Conservation (phyloP, 2,113 vertebrate genomes). For the Scophthalmus maximus region DNA sequence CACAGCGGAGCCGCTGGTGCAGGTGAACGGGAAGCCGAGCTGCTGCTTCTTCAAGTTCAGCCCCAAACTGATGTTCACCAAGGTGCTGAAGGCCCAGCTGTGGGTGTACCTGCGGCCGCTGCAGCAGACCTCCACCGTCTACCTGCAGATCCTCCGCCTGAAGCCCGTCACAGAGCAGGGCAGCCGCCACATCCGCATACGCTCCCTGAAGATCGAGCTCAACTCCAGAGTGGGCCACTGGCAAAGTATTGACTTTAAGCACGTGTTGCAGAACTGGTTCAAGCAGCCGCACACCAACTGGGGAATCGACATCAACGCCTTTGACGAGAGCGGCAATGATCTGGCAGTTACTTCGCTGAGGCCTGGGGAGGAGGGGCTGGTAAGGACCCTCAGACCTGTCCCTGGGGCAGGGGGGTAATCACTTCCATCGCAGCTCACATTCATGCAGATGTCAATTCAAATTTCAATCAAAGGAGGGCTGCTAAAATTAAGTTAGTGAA, state of each 20-base stretch:
- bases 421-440: slow-evolving; percentile 22
- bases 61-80: slow-evolving; percentile 98
- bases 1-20: slow-evolving; percentile 93
- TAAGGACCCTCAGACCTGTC: slow-evolving; percentile 86
- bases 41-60: slow-evolving; percentile 99
- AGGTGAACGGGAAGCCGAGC: slow-evolving; percentile 94
- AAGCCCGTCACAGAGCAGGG: slow-evolving; percentile 95
- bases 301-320: slow-evolving; percentile 99
- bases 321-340: slow-evolving; percentile 96
- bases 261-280: slow-evolving; percentile 99
- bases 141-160: slow-evolving; percentile 96
- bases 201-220: slow-evolving; percentile 96
- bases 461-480: slow-evolving; percentile 14
- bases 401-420: slow-evolving; percentile 14
- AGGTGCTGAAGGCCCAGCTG: slow-evolving; percentile 97
- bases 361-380: slow-evolving; percentile 97
- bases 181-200: slow-evolving; percentile 95
- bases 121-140: slow-evolving; percentile 94
- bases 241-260: slow-evolving; percentile 99
- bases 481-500: not conserved
- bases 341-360: slow-evolving; percentile 95
- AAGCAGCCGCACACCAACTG: slow-evolving; percentile 98
- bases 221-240: slow-evolving; percentile 93
- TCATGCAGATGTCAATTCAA: not conserved
- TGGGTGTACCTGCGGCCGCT: slow-evolving; percentile 97